Conservation (phyloP, 1,140 invertebrate species). For the Hylaeus volcanicus region DNA sequence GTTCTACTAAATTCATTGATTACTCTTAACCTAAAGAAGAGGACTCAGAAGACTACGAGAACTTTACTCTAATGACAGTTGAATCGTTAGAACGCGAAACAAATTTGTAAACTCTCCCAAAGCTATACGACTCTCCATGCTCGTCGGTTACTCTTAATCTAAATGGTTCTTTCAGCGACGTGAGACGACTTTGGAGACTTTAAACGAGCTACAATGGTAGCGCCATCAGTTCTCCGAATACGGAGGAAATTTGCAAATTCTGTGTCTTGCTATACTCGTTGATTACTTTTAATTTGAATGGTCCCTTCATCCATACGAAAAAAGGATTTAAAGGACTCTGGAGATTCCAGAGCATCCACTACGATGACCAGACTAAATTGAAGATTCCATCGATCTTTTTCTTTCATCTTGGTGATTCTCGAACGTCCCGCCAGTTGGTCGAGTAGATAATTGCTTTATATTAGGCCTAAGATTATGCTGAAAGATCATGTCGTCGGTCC, state of each 20-base stretch:
- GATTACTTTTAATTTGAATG: not conserved
- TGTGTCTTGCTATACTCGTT: too few species aligned
- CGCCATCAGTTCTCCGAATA: too few species aligned
- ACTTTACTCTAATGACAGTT: too few species aligned
- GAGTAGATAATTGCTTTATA: not conserved
- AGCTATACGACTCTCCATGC: not conserved
- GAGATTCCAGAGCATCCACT: not conserved
- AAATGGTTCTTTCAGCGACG: not conserved
- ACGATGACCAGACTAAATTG: not conserved
- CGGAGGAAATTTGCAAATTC: too few species aligned
- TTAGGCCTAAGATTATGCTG: too few species aligned
- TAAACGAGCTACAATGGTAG: too few species aligned
- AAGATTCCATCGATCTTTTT: too few species aligned
- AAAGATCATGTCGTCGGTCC: not conserved
- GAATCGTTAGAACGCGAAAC: conserved; percentile 28
- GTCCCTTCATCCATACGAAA: not conserved
- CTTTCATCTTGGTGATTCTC: not conserved
- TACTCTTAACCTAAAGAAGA: too few species aligned
- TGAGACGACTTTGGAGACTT: not conserved
- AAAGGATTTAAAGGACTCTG: not conserved
- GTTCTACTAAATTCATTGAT: too few species aligned
- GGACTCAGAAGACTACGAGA: too few species aligned
- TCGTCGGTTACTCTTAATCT: not conserved
- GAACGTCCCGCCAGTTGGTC: not conserved
- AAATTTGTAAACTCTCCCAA: not conserved